Base-by-base conservation (phyloP, 2,888 invertebrate genomes). In the Scelioninae gen. 1 region DNA sequence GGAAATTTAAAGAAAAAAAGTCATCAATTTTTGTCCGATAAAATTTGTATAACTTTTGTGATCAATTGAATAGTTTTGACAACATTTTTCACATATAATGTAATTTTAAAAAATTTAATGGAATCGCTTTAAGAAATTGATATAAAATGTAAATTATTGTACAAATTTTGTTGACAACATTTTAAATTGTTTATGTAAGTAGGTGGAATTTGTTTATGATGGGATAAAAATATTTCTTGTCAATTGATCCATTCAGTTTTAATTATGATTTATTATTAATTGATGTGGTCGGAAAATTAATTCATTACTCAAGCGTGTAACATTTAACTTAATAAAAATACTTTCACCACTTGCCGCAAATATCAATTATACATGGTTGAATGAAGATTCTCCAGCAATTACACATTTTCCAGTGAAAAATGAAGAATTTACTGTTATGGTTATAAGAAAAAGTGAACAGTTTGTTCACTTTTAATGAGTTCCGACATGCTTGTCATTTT, bases 291-390 rank as follows among this genome's bases (percentile, higher is more conserved):
- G 55, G 56, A 56, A n/a, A 71, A 58, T 49, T 34, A 49, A 38
- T 47, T 29, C 23, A 38, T 71, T 47, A 62, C 53, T 43, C 45
- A 15, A 7, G 63, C 31, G 11, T 13, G 31, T 53, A 43, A 66
- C 53, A 55, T 55, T 53, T 43, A 65, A 32, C 51, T 11, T 9
- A n/a, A 51, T 49, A 63, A 51, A 72, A 63, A 74, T 63, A 63
- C 74, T 74, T 74, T 74, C 55, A 74, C 74, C 55, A 55, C 23
- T 38, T 71, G 7, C 34, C 9, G 34, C 45, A 55, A 45, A 47
- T 45, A 55, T 47, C 47, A 60, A 55, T 60, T 74, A 63, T 47
- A 29, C 45, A 47, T 63, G 62, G 62, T 72, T 72, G 62, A 62
- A 62, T 62, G 62, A 62, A 43, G 40, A 72, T 55, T 58, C n/a